These are phyloP conservation scores for Alcis repandata DNA, from an alignment of 2,888 invertebrate species.

Conservation along the genomic window DNA sequence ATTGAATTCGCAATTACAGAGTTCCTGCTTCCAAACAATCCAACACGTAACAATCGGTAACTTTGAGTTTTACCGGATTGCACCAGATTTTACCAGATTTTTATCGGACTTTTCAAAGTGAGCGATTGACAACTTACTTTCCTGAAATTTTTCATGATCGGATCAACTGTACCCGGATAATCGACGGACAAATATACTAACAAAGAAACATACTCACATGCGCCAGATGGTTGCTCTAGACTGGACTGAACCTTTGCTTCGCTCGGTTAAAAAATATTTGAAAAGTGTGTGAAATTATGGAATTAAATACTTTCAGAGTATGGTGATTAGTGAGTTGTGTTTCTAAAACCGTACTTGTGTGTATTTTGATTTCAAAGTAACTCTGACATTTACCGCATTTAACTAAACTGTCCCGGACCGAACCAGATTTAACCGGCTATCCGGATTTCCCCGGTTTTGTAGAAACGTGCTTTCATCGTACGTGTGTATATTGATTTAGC, in stretches of 20 bases:
- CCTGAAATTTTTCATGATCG: too few species aligned
- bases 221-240: too few species aligned
- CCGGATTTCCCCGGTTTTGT: constrained; percentile 19
- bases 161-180: too few species aligned
- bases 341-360: too few species aligned
- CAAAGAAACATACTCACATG: too few species aligned
- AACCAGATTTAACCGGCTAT: constrained; percentile 9
- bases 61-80: constrained; percentile 18
- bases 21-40: constrained; percentile 5
- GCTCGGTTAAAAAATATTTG: too few species aligned
- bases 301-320: too few species aligned
- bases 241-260: too few species aligned
- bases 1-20: constrained; percentile 28
- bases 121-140: neutral
- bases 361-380: neutral
- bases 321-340: too few species aligned
- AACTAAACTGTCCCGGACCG: neutral
- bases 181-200: too few species aligned
- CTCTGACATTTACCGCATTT: neutral
- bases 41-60: constrained; percentile 7
- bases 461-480: constrained; percentile 22
- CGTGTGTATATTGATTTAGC: constrained; percentile 32
- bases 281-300: too few species aligned
- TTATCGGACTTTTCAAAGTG: neutral
- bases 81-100: constrained; percentile 13